Conservation (phyloP, 2,888 invertebrate genomes). For the Tanaodytes sp. region DNA sequence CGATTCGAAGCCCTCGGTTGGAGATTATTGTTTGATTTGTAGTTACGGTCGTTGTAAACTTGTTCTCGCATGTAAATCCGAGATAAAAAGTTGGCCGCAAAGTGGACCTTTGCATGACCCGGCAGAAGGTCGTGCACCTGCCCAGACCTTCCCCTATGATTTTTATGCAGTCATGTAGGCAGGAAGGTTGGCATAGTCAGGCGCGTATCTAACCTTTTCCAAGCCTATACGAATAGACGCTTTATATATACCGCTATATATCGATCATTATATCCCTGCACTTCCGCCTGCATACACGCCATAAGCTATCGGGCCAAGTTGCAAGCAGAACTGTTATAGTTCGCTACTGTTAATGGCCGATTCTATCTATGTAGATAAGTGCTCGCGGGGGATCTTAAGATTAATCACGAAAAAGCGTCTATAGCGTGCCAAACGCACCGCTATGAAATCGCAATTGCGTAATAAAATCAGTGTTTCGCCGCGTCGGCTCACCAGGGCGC, state of each 20-base stretch:
- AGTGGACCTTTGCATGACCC: constrained; percentile 44
- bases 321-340: constrained; percentile 29
- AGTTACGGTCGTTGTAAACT: constrained; percentile 25
- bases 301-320: constrained; percentile 16
- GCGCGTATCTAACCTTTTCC: no score
- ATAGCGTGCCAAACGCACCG: not conserved
- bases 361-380: constrained; percentile 49
- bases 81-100: constrained; percentile 16
- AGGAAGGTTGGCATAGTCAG: no score
- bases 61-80: constrained; percentile 25
- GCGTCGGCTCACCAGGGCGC: no score
- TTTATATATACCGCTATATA: constrained; percentile 13
- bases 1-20: not conserved
- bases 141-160: constrained; percentile 47
- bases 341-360: constrained; percentile 40
- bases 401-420: constrained; percentile 17
- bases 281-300: constrained; percentile 41
- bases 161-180: constrained; percentile 10
- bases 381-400: constrained; percentile 17
- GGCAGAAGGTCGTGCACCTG: constrained; percentile 48
- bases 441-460: constrained; percentile 35
- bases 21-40: constrained; percentile 10
- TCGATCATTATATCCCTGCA: constrained; percentile 43
- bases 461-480: no score
- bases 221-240: constrained; percentile 4